Evolutionary conservation across 2,888 invertebrate genomes (phyloP).

Genomic region (Zaprionus obscuricornis): DNA sequence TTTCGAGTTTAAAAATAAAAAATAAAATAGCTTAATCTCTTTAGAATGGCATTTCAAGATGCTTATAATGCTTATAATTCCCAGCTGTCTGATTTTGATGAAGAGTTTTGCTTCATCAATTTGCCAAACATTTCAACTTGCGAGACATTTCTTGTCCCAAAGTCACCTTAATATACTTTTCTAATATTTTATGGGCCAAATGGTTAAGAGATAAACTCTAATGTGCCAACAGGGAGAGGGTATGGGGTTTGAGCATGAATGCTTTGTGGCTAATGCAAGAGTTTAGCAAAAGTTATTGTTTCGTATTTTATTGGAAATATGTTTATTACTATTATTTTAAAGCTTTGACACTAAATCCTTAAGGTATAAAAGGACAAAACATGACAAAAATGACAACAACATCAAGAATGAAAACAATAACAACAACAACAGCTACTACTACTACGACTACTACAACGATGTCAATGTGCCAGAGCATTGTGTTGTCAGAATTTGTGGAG

Average conservation of each 20-base stretch:
- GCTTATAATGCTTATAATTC: conserved; percentile 11
- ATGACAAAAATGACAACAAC: too few species aligned
- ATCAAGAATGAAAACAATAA: conserved; percentile 2
- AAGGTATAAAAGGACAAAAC: too few species aligned
- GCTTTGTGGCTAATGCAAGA: conserved; percentile 23
- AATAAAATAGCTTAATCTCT: neutral
- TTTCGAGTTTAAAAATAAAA: neutral
- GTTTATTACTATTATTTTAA: conserved; percentile 46
- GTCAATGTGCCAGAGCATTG: neutral
- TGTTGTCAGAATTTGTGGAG: too few species aligned
- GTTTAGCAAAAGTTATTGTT: conserved; percentile 25
- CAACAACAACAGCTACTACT: conserved; percentile 7
- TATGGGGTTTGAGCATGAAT: conserved; percentile 33
- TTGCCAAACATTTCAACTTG: conserved; percentile 26
- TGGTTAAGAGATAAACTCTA: conserved; percentile 13
- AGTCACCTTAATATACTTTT: conserved; percentile 49
- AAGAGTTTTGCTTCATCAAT: conserved; percentile 24
- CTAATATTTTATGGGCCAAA: conserved; percentile 54
- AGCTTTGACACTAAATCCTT: conserved; percentile 38
- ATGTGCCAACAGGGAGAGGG: conserved; percentile 27
- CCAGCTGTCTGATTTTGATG: conserved; percentile 25
- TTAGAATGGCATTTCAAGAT: conserved; percentile 1
- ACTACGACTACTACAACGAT: neutral
- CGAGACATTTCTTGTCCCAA: conserved; percentile 16
- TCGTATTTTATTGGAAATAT: conserved; percentile 38